Evolutionary conservation across 2,113 vertebrate species (phyloP), one percentile per base, ranked within the genome.

Genomic region (Periophthalmodon schlosseri): DNA sequence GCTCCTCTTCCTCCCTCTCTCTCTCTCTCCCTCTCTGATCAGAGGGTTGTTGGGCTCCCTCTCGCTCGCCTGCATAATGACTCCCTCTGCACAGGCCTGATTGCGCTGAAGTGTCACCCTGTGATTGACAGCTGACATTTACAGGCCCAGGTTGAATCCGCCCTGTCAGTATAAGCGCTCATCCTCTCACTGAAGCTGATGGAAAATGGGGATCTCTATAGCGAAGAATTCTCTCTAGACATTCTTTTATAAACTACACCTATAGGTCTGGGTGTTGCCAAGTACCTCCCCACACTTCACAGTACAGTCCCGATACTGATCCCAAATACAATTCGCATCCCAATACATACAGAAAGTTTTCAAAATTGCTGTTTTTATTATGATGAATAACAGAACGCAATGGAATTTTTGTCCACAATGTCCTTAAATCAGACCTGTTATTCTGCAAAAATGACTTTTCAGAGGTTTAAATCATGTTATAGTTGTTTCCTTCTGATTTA

Each of bases 41-140:
- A 16, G 50, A 39, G 68, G n/a, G 66, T 66, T 73, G 50, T 72
- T 74, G 74, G 77, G n/a, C 72, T 44, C 52, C 68, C 52, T 77
- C 65, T 80, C 68, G 60, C 68, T 58, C 76, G 61, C 70, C 63
- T 71, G 28, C 39, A 33, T 70, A 84, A 74, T 78, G 69, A 80
- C 57, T 72, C 36, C 81, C 68, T 58, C 76, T 46, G 70, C 70
- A 65, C 78, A 70, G 65, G 69, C 66, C 33, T 69, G 74, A 70
- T 73, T 76, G 72, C 71, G 49, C 70, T 76, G 49, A 83, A 75
- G 68, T 80, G 81, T 80, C 75, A 74, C 13, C 21, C 54, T 44
- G 66, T 80, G 86, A 84, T 23, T 78, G 83, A 84, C 84, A 80
- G 84, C 34, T 84, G 79, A 88, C 84, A 88, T 88, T 86, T 80